Evolutionary conservation across 2,888 invertebrate genomes (phyloP).

Genomic region (Prosopocoilus inquinatus): DNA sequence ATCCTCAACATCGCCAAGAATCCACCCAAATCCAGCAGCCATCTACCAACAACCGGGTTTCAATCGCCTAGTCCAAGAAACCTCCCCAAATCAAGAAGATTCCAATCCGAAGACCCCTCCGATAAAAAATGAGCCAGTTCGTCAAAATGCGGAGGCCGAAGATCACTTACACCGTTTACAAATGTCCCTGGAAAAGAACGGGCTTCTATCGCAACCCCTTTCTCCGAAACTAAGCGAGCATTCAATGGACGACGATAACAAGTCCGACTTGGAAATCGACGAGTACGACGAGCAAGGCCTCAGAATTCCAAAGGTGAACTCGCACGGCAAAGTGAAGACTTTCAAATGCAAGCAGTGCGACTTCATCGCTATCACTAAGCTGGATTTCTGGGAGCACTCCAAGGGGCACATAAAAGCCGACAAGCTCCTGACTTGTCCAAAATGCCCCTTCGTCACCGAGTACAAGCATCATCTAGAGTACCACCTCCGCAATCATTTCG

Average conservation of each 20-base stretch:
- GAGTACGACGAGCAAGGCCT: slow-evolving; percentile 62
- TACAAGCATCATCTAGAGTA: slow-evolving; percentile 83
- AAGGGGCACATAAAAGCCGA: slow-evolving; percentile 90
- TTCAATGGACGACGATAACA: slow-evolving; percentile 52
- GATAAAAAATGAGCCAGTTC: slow-evolving; percentile 14
- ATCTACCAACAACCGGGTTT: slow-evolving; percentile 49
- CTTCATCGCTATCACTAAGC: slow-evolving; percentile 80
- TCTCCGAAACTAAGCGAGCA: slow-evolving; percentile 39
- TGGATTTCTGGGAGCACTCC: slow-evolving; percentile 92
- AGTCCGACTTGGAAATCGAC: slow-evolving; percentile 51
- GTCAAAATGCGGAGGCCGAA: slow-evolving; percentile 22
- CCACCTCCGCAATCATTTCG: slow-evolving; percentile 39
- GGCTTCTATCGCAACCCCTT: slow-evolving; percentile 26
- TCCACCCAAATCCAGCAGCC: neutral
- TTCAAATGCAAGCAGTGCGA: slow-evolving; percentile 93
- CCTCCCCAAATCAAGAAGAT: slow-evolving; percentile 43
- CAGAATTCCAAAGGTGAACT: slow-evolving; percentile 65
- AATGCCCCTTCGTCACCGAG: slow-evolving; percentile 88
- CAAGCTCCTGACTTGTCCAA: slow-evolving; percentile 64
- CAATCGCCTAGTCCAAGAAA: slow-evolving; percentile 62
- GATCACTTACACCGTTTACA: slow-evolving; percentile 45
- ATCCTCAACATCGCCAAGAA: slow-evolving; percentile 15
- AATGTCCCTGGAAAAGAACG: slow-evolving; percentile 43
- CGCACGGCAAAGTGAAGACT: slow-evolving; percentile 81
- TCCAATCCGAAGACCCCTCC: neutral